Base-by-base conservation (phyloP, 37 sponge, comb jelly and placozoan genomes). In the Haliclona indistincta region DNA sequence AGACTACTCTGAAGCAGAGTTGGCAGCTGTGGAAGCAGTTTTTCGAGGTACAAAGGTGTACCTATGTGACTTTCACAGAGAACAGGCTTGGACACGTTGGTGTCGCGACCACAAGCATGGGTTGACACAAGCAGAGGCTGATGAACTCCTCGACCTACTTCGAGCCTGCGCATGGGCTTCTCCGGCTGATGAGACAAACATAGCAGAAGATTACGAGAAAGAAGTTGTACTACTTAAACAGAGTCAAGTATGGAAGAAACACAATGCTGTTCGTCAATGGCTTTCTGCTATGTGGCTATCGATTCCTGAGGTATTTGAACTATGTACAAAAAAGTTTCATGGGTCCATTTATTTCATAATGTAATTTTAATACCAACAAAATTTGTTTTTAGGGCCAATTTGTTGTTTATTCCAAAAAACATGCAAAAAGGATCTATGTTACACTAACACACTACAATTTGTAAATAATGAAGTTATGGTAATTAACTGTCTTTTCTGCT, bases 111-210 rank as follows among this genome's bases (percentile, higher is more conserved):
- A 60, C 62, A 60, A 60, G 25, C 62, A 60, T 60, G 62, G 62
- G 15, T 60, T 60, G 62, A 60, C 29, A 28, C 23, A 60, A 60
- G 8, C 62, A n/a, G 62, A 60, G 25, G 62, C 62, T 8, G 62
- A 60, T 28, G 23, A 60, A 20, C 25, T 60, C 7, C 62, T 60
- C 25, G 25, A 23, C 10, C 25, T 60, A 28, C 25, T 60, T 7
- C 62, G 62, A 8, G 25, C 62, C 25, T 60, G 62, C 25, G 62
- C 62, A 23, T 60, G 62, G 62, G 62, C 62, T 60, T 30, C 62
- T 60, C 25, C 62, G 8, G 25, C 25, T 60, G 62, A 60, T 20
- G 62, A n/a, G n/a, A n/a, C n/a, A n/a, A n/a, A 75, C 77, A 28
- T 6, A 30, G 61, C 25, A 11, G 32, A 58, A 32, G 17, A 51